phyloP scores from a whole-genome alignment of 2,797 vertebrate genomes.

The Petrocephalus sullivani region DNA sequence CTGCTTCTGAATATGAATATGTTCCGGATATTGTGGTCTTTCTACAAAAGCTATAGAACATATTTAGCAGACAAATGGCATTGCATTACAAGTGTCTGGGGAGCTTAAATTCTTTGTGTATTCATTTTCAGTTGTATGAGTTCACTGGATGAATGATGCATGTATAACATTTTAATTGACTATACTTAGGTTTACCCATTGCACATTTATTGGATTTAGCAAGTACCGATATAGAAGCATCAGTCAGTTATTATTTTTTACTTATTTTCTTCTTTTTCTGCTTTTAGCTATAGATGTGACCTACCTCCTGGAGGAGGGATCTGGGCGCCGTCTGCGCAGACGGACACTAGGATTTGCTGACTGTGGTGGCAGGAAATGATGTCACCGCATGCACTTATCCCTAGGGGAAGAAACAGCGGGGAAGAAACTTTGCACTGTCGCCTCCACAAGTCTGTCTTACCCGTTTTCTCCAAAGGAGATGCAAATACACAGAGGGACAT shows the following conservation, averaged over 20 bases:
- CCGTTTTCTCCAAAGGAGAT: conserved; percentile 31
- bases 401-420: background rate
- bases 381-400: conserved; percentile 19
- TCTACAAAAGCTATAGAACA: background rate
- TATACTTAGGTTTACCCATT: background rate
- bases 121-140: background rate
- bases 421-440: conserved; percentile 32
- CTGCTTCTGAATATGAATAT: background rate
- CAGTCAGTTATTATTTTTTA: background rate
- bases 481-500: conserved; percentile 37
- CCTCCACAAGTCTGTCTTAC: conserved; percentile 40
- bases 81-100: background rate
- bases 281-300: conserved; percentile 88
- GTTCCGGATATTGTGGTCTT: background rate
- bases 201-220: background rate
- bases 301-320: conserved; percentile 91
- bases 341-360: conserved; percentile 82
- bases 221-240: background rate
- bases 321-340: conserved; percentile 79
- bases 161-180: background rate
- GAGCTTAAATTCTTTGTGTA: background rate
- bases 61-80: background rate
- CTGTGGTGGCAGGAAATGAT: conserved; percentile 79
- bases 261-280: conserved; percentile 26
- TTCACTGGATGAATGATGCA: background rate